phyloP scores from a whole-genome alignment of 2,888 invertebrate genomes.

The Lapara coniferarum region DNA sequence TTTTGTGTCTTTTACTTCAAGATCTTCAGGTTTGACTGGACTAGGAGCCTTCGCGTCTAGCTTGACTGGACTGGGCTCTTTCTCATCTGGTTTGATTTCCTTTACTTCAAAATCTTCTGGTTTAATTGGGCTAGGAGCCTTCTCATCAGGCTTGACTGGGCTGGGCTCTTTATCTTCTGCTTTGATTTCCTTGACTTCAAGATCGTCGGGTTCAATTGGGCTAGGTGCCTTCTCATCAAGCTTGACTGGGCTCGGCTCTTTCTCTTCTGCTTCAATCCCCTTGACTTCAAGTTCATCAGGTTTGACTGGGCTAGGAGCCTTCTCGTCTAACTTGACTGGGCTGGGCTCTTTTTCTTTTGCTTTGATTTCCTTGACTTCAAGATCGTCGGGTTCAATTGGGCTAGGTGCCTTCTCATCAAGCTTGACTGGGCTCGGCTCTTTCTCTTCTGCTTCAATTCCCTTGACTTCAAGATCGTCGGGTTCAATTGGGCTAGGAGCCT shows the following conservation, averaged over 20 bases:
- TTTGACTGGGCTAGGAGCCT: conserved; percentile 19
- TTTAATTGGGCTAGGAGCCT: not conserved
- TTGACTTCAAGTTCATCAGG: not conserved
- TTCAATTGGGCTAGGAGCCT: conserved; percentile 9
- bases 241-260: conserved; percentile 36
- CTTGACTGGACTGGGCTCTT: conserved; percentile 26
- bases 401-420: conserved; percentile 23
- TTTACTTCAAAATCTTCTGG: not conserved
- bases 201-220: conserved; percentile 19
- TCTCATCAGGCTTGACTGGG: conserved; percentile 23
- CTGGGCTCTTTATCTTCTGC: not conserved
- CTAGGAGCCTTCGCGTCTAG: conserved; percentile 21
- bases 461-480: not conserved
- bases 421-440: conserved; percentile 14
- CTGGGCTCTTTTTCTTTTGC: conserved; percentile 23
- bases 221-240: conserved; percentile 59
- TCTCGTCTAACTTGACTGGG: conserved; percentile 21
- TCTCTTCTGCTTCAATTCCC: conserved; percentile 27
- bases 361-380: not conserved
- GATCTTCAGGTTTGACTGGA: conserved; percentile 22
- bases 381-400: not conserved
- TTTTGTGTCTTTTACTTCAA: conserved; percentile 28
- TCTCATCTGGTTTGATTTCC: conserved; percentile 28
- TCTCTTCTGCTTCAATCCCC: conserved; percentile 20
- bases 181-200: not conserved